Conservation (phyloP, 2,797 vertebrate genomes). For the Craterocephalus amniculus region DNA sequence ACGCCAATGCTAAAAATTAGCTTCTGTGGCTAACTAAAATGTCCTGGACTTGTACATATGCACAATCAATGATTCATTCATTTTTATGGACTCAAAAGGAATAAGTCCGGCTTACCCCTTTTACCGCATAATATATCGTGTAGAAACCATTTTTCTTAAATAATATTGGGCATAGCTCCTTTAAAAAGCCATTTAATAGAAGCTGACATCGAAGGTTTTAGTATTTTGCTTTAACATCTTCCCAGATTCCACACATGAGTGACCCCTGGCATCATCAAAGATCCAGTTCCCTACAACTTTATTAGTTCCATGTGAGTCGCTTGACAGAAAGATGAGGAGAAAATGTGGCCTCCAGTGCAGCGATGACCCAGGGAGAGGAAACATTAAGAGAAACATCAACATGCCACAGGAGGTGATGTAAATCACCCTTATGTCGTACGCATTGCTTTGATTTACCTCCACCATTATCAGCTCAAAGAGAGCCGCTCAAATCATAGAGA, state of each 20-base stretch:
- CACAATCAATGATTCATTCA: too few species aligned
- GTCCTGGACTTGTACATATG: too few species aligned
- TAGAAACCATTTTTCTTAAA: too few species aligned
- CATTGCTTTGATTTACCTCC: constrained; percentile 69
- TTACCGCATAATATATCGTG: too few species aligned
- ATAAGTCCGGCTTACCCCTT: too few species aligned
- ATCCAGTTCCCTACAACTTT: constrained; percentile 27
- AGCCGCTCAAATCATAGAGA: constrained; percentile 49
- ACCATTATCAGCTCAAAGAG: constrained; percentile 71
- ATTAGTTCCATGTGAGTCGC: constrained; percentile 66
- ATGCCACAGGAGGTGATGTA: constrained; percentile 61
- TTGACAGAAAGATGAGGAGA: constrained; percentile 33
- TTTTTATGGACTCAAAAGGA: too few species aligned
- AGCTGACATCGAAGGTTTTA: neutral
- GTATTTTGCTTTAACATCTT: constrained; percentile 20
- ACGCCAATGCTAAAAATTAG: too few species aligned
- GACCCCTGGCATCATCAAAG: constrained; percentile 33
- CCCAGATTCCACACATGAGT: constrained; percentile 15
- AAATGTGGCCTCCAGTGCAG: constrained; percentile 54
- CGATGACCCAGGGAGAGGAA: constrained; percentile 62
- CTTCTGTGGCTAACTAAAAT: too few species aligned
- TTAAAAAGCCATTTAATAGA: neutral
- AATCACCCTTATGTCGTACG: constrained; percentile 66
- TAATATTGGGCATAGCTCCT: too few species aligned
- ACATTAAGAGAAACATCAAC: constrained; percentile 65